These are phyloP conservation scores for Rhinolophus ferrumequinum DNA, from an alignment of 2,113 vertebrate species.

Conservation along the genomic window DNA sequence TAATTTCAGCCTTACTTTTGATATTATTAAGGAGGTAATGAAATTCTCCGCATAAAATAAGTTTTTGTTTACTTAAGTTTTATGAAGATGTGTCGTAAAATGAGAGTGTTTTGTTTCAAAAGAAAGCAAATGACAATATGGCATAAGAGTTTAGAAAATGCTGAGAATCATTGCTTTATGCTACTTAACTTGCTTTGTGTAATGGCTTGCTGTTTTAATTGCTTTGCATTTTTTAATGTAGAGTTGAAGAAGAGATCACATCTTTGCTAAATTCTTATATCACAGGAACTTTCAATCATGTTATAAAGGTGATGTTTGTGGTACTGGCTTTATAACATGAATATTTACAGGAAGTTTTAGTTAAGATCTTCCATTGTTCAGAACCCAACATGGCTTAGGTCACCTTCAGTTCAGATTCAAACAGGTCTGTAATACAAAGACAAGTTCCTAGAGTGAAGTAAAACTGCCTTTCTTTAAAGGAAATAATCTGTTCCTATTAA, in stretches of 20 bases:
- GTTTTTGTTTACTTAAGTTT: not conserved
- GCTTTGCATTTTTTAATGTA: constrained; percentile 40
- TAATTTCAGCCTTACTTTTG: constrained; percentile 28
- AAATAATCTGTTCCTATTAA: constrained; percentile 29
- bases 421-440: constrained; percentile 50
- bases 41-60: constrained; percentile 49
- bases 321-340: constrained; percentile 60
- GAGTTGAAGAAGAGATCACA: constrained; percentile 43
- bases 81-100: not conserved
- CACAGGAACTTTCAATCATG: constrained; percentile 61
- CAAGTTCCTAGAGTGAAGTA: not conserved
- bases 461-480: constrained; percentile 46
- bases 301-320: constrained; percentile 66
- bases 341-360: constrained; percentile 74
- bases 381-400: constrained; percentile 41
- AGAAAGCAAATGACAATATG: not conserved
- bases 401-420: constrained; percentile 73
- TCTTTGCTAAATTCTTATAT: constrained; percentile 54
- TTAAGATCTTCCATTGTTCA: constrained; percentile 72
- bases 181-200: constrained; percentile 31
- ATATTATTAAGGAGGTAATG: constrained; percentile 8
- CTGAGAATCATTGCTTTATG: not conserved
- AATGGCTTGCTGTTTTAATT: constrained; percentile 22
- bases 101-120: constrained; percentile 38
- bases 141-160: not conserved